Percentiles rank a stretch among this genome's conserved stretches.
phyloP scores from a whole-genome alignment of 2,113 vertebrate species.

The Cryptotis parvus region DNA sequence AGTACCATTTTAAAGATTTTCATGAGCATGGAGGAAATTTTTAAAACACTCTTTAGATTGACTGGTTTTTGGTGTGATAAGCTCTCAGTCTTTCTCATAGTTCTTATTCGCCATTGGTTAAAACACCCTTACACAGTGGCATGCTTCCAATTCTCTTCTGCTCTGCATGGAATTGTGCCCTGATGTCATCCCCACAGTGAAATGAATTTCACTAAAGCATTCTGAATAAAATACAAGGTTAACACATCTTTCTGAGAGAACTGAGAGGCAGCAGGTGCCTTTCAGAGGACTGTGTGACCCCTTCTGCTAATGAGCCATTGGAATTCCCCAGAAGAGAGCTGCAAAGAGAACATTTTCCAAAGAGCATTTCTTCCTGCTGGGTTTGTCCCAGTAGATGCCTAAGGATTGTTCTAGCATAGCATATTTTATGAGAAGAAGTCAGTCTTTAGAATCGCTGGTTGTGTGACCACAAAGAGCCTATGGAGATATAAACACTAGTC shows the following conservation, averaged over 20 bases:
- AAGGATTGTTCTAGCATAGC: neutral
- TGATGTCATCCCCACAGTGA: neutral
- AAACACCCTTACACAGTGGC: neutral
- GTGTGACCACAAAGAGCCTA: neutral
- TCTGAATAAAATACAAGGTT: neutral
- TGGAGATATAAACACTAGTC: neutral
- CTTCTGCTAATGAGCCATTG: neutral
- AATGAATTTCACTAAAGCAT: constrained; percentile 37
- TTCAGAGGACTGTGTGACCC: neutral
- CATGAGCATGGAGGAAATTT: neutral
- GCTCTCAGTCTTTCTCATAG: neutral
- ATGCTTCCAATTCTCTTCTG: neutral
- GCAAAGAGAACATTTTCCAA: neutral
- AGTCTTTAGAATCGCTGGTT: neutral
- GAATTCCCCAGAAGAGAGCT: constrained; percentile 17
- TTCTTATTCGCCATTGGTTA: neutral
- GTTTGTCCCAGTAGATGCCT: neutral
- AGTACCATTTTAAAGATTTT: constrained; percentile 34
- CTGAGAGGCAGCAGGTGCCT: neutral
- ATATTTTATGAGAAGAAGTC: constrained; percentile 8
- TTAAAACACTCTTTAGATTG: constrained; percentile 4
- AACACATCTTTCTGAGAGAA: neutral
- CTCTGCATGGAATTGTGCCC: constrained; percentile 22
- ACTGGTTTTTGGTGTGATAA: neutral
- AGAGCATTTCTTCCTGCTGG: constrained; percentile 14